Evolutionary conservation across 2,797 vertebrate genomes (phyloP), one percentile per base, ranked within the genome.

Genomic region (Sebastes hopkinsi): DNA sequence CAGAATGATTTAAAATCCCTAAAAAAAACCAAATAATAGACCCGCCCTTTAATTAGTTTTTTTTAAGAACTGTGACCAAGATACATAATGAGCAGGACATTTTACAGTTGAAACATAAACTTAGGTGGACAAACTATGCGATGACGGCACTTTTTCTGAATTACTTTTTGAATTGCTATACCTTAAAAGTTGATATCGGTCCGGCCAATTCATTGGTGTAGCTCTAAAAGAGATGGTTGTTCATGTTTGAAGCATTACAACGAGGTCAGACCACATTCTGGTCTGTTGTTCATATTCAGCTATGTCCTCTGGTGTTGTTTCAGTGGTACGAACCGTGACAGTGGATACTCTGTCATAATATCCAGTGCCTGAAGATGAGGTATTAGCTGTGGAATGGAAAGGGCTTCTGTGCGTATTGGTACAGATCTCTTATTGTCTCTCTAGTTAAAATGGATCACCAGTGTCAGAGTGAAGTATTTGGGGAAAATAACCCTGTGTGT

Each of bases 391-490:
- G 71, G 71, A 67, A 75, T 69, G 50, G 23, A 27, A 61, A 42
- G 5, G 6, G n/a, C 56, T 61, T 67, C 62, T 75, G 72, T 74
- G 32, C 29, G 25, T 32, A 46, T 36, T 66, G 32, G 20, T 67
- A 14, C 29, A 61, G 23, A 46, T 60, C 65, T 76, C 50, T 84
- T 72, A 42, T 42, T 77, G 65, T 80, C 55, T 77, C 11, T 22
- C 1, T 16, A 7, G 25, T 30, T 62, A 36, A 60, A 70, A 12
- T 72, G 70, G 52, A 75, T 79, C 60, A 77, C 27, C 22, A 8
- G 18, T 42, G 59, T 76, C 6, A 16, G 65, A 76, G 50, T 12
- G 46, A 55, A 70, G 72, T 1, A 11, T 69, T 61, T 34, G 46
- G 46, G 10, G 36, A 64, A 80, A 82, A 67, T 4, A 46, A 72